These are phyloP conservation scores for Neocloeon triangulifer DNA, from an alignment of 1,140 invertebrate species.

Conservation along the genomic window DNA sequence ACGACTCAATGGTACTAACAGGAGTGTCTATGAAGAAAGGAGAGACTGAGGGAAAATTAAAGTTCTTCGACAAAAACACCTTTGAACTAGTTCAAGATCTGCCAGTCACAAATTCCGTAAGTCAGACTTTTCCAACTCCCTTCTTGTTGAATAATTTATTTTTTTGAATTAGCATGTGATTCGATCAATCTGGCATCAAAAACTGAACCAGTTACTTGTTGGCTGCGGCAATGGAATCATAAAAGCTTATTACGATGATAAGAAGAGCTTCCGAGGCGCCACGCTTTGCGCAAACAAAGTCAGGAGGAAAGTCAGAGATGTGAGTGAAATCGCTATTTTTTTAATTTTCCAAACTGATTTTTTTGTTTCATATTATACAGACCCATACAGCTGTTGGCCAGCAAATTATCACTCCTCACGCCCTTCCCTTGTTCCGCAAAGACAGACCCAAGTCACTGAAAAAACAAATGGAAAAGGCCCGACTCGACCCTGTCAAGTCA, in stretches of 20 bases:
- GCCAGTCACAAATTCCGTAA: slow-evolving; percentile 41
- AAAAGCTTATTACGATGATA: slow-evolving; percentile 77
- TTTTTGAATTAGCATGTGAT: slow-evolving; percentile 41
- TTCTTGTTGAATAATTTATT: no score
- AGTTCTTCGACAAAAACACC: slow-evolving; percentile 62
- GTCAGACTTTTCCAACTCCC: no score
- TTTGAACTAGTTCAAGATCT: slow-evolving; percentile 56
- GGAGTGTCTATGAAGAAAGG: slow-evolving; percentile 59
- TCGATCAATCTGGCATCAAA: slow-evolving; percentile 85
- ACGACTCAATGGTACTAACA: slow-evolving; percentile 73
- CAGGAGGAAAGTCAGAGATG: slow-evolving; percentile 49
- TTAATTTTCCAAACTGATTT: no score
- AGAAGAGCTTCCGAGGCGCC: slow-evolving; percentile 68
- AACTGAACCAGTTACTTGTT: slow-evolving; percentile 88
- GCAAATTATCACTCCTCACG: slow-evolving; percentile 94
- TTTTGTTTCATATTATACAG: no score
- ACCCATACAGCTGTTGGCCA: slow-evolving; percentile 66
- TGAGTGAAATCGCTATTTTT: no score
- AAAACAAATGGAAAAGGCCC: slow-evolving; percentile 79
- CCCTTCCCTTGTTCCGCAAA: slow-evolving; percentile 84
- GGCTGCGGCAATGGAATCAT: slow-evolving; percentile 79
- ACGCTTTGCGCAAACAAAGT: slow-evolving; percentile 73
- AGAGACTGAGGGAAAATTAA: slow-evolving; percentile 42
- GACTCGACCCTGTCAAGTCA: slow-evolving; percentile 81
- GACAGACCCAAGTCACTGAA: slow-evolving; percentile 72